phyloP scores from a whole-genome alignment of 2,797 vertebrate species.

The Artibeus jamaicensis region DNA sequence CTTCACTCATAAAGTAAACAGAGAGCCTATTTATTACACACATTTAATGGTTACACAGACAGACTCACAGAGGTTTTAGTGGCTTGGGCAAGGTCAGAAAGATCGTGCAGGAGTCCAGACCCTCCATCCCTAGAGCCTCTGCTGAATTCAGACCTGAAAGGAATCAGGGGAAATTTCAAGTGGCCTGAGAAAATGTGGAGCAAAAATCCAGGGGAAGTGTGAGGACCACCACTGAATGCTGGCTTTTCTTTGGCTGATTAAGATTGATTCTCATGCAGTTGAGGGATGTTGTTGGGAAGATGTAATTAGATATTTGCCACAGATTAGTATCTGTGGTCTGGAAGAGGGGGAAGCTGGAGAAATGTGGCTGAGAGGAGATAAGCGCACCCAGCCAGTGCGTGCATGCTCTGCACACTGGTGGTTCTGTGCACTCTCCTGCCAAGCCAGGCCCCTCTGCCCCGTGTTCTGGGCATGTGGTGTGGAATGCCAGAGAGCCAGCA shows the following conservation, averaged over 20 bases:
- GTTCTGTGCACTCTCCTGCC: background rate
- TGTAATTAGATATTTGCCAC: background rate
- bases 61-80: background rate
- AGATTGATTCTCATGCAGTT: background rate
- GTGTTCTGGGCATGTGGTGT: no score
- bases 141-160: background rate
- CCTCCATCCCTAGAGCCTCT: background rate
- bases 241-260: background rate
- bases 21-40: background rate
- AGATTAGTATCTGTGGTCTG: background rate
- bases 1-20: background rate
- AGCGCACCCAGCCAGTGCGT: fast-evolving
- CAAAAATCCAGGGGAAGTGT: background rate
- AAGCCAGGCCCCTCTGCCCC: background rate
- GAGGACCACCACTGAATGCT: background rate
- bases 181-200: background rate
- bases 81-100: background rate
- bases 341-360: background rate
- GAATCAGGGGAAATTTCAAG: background rate
- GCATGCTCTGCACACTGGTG: fast-evolving
- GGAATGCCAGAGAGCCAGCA: background rate
- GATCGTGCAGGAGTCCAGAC: background rate
- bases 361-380: background rate
- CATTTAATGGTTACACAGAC: background rate
- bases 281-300: background rate